A percentile compares a stretch with the other conserved stretches of the same genome.
phyloP scores from a whole-genome alignment of 2,797 vertebrate genomes.

The Tokudaia muenninki region DNA sequence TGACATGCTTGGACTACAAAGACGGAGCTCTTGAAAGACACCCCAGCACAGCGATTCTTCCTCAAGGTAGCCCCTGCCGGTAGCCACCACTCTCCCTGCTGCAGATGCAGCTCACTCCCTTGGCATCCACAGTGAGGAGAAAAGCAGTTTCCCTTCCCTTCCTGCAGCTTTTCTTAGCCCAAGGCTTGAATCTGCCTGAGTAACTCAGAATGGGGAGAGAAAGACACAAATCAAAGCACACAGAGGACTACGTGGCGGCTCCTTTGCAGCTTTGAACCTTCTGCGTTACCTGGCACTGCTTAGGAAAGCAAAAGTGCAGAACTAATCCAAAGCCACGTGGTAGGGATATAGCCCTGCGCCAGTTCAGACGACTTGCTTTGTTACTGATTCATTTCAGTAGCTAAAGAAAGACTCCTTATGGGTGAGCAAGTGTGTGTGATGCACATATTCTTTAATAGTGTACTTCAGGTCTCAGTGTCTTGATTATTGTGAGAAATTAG shows the following conservation, averaged over 20 bases:
- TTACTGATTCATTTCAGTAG: neutral
- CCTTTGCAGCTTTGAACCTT: neutral
- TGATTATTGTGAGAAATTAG: slow-evolving; percentile 22
- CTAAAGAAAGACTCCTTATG: slow-evolving; percentile 26
- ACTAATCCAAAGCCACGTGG: slow-evolving; percentile 20
- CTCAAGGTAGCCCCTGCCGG: neutral
- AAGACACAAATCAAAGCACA: neutral
- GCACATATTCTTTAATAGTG: slow-evolving; percentile 24
- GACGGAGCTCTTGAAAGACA: slow-evolving; percentile 7
- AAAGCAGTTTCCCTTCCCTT: neutral
- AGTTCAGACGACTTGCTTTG: neutral
- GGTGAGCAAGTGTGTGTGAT: neutral
- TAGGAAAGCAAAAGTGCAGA: slow-evolving; percentile 13
- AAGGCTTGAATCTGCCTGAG: neutral
- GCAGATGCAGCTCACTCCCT: neutral
- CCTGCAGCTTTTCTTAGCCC: neutral
- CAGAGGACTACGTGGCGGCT: neutral
- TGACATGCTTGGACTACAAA: slow-evolving; percentile 12
- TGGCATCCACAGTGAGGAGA: neutral
- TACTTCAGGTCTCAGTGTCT: neutral
- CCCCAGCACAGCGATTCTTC: neutral
- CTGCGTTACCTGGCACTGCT: neutral
- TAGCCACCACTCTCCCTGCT: neutral
- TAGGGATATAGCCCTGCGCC: neutral
- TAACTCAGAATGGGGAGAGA: neutral